Conservation (phyloP, 2,113 vertebrate species). For the Nesoenas mayeri region DNA sequence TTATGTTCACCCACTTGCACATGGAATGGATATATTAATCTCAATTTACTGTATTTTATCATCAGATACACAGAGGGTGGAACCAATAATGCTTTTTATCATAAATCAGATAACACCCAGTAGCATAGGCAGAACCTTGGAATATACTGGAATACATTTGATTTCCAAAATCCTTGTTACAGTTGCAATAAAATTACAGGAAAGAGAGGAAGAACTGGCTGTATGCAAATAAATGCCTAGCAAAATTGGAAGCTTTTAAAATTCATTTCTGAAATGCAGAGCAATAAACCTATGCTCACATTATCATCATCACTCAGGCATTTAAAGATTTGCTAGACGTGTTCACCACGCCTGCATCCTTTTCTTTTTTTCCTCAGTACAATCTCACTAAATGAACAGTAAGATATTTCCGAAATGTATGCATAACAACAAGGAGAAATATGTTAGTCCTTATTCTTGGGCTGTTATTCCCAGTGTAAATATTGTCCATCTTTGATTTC, state of each 20-base stretch:
- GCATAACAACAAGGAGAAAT: not conserved
- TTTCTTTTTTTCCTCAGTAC: not conserved
- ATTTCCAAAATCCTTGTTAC: conserved; percentile 33
- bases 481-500: not conserved
- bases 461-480: not conserved
- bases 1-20: not conserved
- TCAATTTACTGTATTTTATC: conserved; percentile 7
- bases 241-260: conserved; percentile 18
- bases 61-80: not conserved
- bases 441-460: not conserved
- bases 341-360: not conserved
- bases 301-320: conserved; percentile 7
- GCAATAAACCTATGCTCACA: not conserved
- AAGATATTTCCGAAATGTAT: not conserved
- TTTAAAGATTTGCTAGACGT: conserved; percentile 5
- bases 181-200: conserved; percentile 10
- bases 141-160: not conserved
- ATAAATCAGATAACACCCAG: not conserved
- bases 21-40: not conserved
- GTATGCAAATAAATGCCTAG: not conserved
- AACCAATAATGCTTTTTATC: not conserved
- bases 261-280: conserved; percentile 26
- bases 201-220: not conserved
- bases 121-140: not conserved
- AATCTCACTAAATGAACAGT: conserved; percentile 35